Evolutionary conservation across 2,113 vertebrate species (phyloP), one percentile per base, ranked within the genome.

Genomic region (Limnothrissa miodon): DNA sequence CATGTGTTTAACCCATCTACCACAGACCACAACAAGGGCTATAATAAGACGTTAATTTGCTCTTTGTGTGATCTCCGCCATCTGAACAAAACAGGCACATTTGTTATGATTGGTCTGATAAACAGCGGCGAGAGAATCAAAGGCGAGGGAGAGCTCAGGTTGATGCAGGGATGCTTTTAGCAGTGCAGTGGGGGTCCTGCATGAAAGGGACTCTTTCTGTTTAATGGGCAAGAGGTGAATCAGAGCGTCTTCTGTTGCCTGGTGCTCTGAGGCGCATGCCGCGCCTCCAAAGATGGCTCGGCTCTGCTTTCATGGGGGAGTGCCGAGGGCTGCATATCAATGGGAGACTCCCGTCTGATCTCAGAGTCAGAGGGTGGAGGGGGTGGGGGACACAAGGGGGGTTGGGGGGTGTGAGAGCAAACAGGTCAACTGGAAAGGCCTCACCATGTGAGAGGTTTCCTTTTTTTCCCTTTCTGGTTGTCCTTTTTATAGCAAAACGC

Each of bases 401-500:
- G 0, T 2, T 1, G 4, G 62, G 3, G 25, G 62, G 62, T 1
- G 10, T 11, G 53, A 21, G 29, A 33, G 66, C 29, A 74, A 74
- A 74, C 66, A 74, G 66, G 66, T 74, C 66, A 74, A 74, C 66
- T 74, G 66, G 66, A 74, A 74, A 74, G 66, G 36, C 66, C 29
- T 74, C 66, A 74, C 9, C 9, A 25, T 66, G 59, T 25, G 59
- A 25, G 59, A 5, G 53, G 17, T 17, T 21, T 56, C 23, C 0
- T 66, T 66, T 25, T 25, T 25, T 56, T 29, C 8, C 59, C n/a
- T n/a, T 66, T 6, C 46, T 23, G 4, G 51, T 23, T 56, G 19
- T 56, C 51, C 51, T 56, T 56, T 56, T 56, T 56, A 23, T 56
- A 56, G 51, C 3, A 6, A 23, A 21, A 56, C 4, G 51, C 21